A percentile compares a stretch with the other conserved stretches of the same genome.
Evolutionary conservation across 2,797 vertebrate genomes (phyloP).

Genomic region (Halcyon smyrnensis): DNA sequence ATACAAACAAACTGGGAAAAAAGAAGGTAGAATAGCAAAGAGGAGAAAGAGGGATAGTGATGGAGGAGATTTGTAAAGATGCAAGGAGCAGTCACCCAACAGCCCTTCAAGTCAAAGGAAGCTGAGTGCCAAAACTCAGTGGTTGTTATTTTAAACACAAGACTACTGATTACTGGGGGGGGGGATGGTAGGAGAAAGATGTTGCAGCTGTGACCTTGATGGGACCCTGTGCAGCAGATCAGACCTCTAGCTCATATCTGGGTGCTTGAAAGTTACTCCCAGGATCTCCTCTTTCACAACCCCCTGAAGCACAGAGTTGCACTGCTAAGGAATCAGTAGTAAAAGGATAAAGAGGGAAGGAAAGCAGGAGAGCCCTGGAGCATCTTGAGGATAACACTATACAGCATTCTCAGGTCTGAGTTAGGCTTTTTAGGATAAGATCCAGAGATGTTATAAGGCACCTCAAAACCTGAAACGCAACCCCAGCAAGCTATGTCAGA

Average conservation of each 20-base stretch:
- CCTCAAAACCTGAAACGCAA: slow-evolving; percentile 4
- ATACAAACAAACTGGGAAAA: slow-evolving; percentile 28
- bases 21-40: not conserved
- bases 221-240: not conserved
- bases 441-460: slow-evolving; percentile 55
- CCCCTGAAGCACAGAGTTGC: not conserved
- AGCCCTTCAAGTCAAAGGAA: not conserved
- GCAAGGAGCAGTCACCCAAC: not conserved
- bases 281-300: not conserved
- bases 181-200: not conserved
- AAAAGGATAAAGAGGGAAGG: not conserved
- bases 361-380: not conserved
- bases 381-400: not conserved
- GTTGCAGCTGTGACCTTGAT: not conserved
- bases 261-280: not conserved
- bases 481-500: not conserved
- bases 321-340: not conserved
- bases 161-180: not conserved
- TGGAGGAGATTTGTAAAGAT: not conserved
- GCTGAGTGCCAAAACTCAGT: not conserved
- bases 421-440: slow-evolving; percentile 13
- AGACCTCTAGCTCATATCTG: not conserved
- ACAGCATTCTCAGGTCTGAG: slow-evolving; percentile 23
- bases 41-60: not conserved
- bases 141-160: not conserved